Evolutionary conservation across 2,113 vertebrate genomes (phyloP).

Genomic region (Dicrurus megarhynchus): DNA sequence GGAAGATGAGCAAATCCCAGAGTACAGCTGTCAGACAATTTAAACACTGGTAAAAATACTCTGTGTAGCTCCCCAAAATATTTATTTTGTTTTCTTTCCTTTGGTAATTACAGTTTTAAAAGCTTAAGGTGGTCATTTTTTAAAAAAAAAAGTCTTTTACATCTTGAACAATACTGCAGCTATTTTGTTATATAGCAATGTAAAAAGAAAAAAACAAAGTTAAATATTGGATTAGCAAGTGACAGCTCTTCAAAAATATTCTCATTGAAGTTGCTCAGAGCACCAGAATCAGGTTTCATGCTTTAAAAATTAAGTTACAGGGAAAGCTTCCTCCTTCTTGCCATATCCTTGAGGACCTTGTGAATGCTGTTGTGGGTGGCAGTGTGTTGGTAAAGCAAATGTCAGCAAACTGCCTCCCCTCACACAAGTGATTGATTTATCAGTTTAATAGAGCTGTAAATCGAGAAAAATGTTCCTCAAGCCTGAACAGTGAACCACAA

Average conservation of each 20-base stretch:
- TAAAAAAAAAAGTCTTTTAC: background rate
- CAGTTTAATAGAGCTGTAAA: slow-evolving; percentile 33
- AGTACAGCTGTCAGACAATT: background rate
- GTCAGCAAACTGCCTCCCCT: slow-evolving; percentile 8
- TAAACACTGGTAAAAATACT: background rate
- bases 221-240: slow-evolving; percentile 3
- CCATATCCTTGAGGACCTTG: background rate
- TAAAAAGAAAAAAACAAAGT: background rate
- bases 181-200: background rate
- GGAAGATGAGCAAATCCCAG: background rate
- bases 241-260: slow-evolving; percentile 14
- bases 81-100: background rate
- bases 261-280: slow-evolving; percentile 24
- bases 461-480: background rate
- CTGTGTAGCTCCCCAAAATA: background rate
- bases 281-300: slow-evolving; percentile 2
- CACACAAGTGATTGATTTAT: slow-evolving; percentile 34
- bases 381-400: slow-evolving; percentile 22
- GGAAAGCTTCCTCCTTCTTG: background rate
- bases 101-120: background rate
- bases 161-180: background rate
- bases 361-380: background rate
- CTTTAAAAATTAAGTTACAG: slow-evolving; percentile 13
- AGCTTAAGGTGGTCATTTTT: background rate
- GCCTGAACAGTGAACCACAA: background rate